Evolutionary conservation across 2,797 vertebrate species (phyloP).

Genomic region (Hemitrygon akajei): DNA sequence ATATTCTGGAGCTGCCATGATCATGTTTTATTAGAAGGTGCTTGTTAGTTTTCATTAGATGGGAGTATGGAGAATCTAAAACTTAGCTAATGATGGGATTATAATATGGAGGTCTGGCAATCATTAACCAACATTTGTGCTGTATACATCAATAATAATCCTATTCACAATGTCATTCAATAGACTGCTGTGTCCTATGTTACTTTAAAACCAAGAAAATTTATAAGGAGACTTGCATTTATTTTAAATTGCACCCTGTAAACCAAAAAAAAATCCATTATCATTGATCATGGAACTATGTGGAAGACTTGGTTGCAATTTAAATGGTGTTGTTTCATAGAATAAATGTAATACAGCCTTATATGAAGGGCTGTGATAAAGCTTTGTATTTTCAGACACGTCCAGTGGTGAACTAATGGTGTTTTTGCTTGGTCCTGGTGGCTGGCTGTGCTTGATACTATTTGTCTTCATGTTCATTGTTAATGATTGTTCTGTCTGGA

Average conservation of each 20-base stretch:
- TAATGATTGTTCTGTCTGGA: slow-evolving; percentile 16
- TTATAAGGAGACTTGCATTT: neutral
- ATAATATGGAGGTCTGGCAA: neutral
- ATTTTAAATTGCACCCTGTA: neutral
- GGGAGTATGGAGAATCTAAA: neutral
- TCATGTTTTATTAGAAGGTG: neutral
- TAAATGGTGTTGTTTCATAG: neutral
- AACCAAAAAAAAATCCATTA: neutral
- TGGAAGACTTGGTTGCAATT: neutral
- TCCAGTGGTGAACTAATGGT: neutral
- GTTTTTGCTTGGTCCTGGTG: neutral
- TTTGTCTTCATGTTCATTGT: neutral
- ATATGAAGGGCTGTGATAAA: neutral
- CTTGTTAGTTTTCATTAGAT: neutral
- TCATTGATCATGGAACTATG: neutral
- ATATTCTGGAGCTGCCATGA: neutral
- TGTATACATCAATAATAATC: too few relatives aligned
- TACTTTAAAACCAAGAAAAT: neutral
- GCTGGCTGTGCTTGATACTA: slow-evolving; percentile 10
- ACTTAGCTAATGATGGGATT: neutral
- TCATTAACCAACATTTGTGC: neutral
- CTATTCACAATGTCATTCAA: neutral
- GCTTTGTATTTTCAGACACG: neutral
- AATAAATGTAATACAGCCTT: neutral
- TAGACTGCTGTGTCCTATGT: neutral